These are phyloP conservation scores for Hippotragus niger DNA, from an alignment of 2,113 vertebrate genomes.

Conservation along the genomic window DNA sequence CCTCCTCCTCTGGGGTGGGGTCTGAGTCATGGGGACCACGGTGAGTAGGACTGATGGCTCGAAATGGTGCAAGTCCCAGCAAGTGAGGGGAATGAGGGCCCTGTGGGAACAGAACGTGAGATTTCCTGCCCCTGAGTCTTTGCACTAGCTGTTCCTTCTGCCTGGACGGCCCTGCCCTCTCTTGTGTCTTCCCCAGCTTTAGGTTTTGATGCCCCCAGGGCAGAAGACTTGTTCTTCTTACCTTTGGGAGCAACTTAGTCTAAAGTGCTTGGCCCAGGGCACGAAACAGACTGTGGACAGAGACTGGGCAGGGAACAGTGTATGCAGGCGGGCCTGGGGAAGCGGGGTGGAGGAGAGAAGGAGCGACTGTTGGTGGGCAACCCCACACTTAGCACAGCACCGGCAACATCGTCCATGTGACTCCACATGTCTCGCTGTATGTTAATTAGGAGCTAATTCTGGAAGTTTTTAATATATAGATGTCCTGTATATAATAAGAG, in stretches of 20 bases:
- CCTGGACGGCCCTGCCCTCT: not conserved
- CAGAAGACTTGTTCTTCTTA: not conserved
- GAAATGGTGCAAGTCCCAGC: not conserved
- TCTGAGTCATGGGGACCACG: slow-evolving; percentile 8
- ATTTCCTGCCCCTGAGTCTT: not conserved
- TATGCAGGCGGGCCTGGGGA: not conserved
- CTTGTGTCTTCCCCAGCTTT: not conserved
- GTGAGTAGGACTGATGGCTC: not conserved
- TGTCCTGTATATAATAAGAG: fast-evolving
- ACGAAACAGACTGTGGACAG: not conserved
- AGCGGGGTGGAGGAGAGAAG: not conserved
- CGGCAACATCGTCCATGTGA: fast-evolving
- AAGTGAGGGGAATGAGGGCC: not conserved
- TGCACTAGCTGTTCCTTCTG: not conserved
- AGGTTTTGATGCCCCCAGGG: not conserved
- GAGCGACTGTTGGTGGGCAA: not conserved
- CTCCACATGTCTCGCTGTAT: not conserved
- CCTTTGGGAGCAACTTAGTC: not conserved
- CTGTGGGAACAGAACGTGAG: not conserved
- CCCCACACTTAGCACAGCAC: not conserved
- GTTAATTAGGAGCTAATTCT: not conserved
- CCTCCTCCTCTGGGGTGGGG: not conserved
- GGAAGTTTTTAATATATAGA: not conserved
- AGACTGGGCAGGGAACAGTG: not conserved
- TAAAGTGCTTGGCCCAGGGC: not conserved